Evolutionary conservation across 2,888 invertebrate genomes (phyloP).

Genomic region (Oligia latruncula): DNA sequence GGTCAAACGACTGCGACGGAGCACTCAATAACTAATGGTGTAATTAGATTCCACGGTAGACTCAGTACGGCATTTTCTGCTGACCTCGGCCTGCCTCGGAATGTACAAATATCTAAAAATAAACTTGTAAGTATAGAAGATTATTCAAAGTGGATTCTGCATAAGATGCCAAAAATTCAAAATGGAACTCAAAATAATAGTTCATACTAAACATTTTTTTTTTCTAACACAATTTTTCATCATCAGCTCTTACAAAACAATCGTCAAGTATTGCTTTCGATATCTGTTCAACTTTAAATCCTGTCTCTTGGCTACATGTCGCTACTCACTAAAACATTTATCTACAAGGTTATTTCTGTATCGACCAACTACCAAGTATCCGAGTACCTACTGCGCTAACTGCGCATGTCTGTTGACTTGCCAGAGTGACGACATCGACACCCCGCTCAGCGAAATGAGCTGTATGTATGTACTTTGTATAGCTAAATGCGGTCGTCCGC

Average conservation of each 20-base stretch:
- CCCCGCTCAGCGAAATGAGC: background rate
- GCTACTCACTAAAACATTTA: conserved; percentile 9
- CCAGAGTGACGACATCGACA: conserved; percentile 52
- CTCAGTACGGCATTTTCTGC: background rate
- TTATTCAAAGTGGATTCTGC: background rate
- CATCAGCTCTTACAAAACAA: conserved; percentile 1
- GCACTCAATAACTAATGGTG: background rate
- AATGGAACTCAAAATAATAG: background rate
- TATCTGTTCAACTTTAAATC: conserved; percentile 4
- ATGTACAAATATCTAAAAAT: background rate
- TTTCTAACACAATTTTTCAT: background rate
- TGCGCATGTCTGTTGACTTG: conserved; percentile 53
- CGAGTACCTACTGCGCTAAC: conserved; percentile 20
- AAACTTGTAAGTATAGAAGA: background rate
- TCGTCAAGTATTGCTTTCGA: conserved; percentile 7
- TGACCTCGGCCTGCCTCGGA: background rate
- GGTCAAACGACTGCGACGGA: background rate
- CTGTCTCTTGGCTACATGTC: conserved; percentile 10
- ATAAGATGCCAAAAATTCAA: background rate
- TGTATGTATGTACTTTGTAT: background rate
- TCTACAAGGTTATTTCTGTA: conserved; percentile 57
- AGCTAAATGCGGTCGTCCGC: conserved; percentile 12
- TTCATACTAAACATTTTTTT: too few species aligned
- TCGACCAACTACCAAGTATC: conserved; percentile 39
- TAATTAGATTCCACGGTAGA: conserved; percentile 8